Evolutionary conservation across 2,113 vertebrate genomes (phyloP).

Genomic region (Callionymus lyra): DNA sequence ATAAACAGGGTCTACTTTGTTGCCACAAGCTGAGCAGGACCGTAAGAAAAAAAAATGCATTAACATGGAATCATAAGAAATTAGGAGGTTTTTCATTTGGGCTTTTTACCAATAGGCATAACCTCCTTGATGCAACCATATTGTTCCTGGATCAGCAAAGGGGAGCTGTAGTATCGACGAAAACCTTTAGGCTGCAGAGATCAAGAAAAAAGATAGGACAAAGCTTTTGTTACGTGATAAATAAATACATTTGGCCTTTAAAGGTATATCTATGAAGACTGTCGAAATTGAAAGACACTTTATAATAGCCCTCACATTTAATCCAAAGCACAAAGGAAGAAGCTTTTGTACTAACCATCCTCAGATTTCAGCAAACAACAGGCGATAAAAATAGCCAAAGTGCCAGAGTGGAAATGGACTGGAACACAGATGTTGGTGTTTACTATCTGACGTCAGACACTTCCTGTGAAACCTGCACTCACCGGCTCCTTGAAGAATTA

Average conservation of each 20-base stretch:
- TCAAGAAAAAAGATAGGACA: no score
- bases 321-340: no score
- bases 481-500: no score
- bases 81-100: not conserved
- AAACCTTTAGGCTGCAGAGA: conserved; percentile 91
- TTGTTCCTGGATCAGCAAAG: conserved; percentile 92
- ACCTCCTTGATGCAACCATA: conserved; percentile 99
- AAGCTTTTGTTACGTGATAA: no score
- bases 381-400: not conserved
- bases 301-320: no score
- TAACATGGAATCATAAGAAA: conserved; percentile 2
- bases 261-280: no score
- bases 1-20: conserved; percentile 96
- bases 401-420: not conserved
- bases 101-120: conserved; percentile 90
- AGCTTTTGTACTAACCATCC: no score
- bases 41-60: not conserved
- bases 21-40: conserved; percentile 81
- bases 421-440: conserved; percentile 9
- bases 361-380: not conserved
- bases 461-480: no score
- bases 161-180: conserved; percentile 94
- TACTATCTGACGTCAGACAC: conserved; percentile 8
- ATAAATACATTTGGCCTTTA: no score
- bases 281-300: no score